Evolutionary conservation across 2,113 vertebrate genomes (phyloP).

Genomic region (Galeopterus variegatus): DNA sequence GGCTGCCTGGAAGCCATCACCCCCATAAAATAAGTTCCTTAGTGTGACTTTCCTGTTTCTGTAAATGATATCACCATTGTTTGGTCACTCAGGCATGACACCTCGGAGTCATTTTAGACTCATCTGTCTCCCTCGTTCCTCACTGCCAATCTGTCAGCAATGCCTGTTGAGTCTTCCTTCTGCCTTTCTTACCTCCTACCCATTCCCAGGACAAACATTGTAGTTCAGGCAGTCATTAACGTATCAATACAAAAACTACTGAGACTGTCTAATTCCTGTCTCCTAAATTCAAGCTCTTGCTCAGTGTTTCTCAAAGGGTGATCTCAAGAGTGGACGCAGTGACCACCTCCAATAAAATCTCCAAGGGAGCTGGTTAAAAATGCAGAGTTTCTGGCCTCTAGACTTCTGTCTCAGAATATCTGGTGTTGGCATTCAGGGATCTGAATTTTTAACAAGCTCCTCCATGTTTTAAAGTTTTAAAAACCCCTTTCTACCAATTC

Average conservation of each 20-base stretch:
- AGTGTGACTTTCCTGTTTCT: constrained; percentile 52
- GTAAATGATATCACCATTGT: constrained; percentile 69
- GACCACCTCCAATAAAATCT: constrained; percentile 16
- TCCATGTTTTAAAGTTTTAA: neutral
- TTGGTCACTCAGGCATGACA: constrained; percentile 20
- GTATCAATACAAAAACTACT: neutral
- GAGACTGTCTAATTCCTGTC: neutral
- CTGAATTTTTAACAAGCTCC: neutral
- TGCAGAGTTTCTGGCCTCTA: neutral
- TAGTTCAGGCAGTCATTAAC: neutral
- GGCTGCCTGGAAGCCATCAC: neutral
- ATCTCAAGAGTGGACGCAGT: neutral
- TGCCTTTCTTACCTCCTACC: constrained; percentile 37
- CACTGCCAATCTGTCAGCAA: constrained; percentile 22
- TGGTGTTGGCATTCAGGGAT: neutral
- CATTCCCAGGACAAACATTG: neutral
- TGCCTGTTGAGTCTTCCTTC: neutral
- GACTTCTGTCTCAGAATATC: neutral
- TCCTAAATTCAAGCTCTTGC: constrained; percentile 42
- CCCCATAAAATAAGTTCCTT: constrained; percentile 33
- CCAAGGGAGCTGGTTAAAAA: neutral
- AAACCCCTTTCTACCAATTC: neutral
- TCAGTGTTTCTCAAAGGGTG: neutral
- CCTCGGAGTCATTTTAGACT: constrained; percentile 16
- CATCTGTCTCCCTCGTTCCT: constrained; percentile 10